Evolutionary conservation across 2,888 invertebrate genomes (phyloP), one percentile per base, ranked within the genome.

Genomic region (Chymomyza fuscimana): DNA sequence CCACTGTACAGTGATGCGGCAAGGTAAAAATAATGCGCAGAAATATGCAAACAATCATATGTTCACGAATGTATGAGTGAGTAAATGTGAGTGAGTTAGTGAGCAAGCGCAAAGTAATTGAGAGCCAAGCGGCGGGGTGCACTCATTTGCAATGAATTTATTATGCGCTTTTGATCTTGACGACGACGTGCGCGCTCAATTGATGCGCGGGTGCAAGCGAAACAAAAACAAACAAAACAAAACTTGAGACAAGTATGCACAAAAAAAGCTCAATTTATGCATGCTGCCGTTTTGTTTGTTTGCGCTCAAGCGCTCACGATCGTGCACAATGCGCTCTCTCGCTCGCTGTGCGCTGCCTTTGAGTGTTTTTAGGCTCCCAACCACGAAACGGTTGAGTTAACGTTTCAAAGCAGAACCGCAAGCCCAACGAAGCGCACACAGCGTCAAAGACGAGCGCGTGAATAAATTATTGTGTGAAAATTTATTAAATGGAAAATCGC

Each of bases 321-420:
- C 52, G 16, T 32, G 32, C 32, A 32, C 32, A 32, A 7, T 32
- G 9, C 32, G 32, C 32, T 32, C 32, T 36, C 22, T 69, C 60
- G 54, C 50, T 56, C 25, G 56, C 61, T 58, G 19, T 19, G 19
- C 59, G 15, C 66, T 72, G 72, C 73, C 60, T 68, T 63, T n/a
- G 46, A 36, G 70, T 67, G 65, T 59, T 75, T 74, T 78, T 78
- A 79, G 72, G 69, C 64, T 67, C 79, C 74, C 74, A 88, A 69
- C 82, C 86, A 78, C 83, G 86, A 86, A 87, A 78, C 88, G 82
- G 72, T 83, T 80, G 78, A 77, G 79, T 81, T 81, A 74, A 74
- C 79, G 81, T 78, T 85, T 90, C 88, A 91, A 90, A 91, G 80
- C 87, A 85, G 80, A 86, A 86, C 80, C 79, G 87, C 83, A 82